Evolutionary conservation across 2,113 vertebrate genomes (phyloP), one percentile per base, ranked within the genome.

Genomic region (Neogobius melanostomus): DNA sequence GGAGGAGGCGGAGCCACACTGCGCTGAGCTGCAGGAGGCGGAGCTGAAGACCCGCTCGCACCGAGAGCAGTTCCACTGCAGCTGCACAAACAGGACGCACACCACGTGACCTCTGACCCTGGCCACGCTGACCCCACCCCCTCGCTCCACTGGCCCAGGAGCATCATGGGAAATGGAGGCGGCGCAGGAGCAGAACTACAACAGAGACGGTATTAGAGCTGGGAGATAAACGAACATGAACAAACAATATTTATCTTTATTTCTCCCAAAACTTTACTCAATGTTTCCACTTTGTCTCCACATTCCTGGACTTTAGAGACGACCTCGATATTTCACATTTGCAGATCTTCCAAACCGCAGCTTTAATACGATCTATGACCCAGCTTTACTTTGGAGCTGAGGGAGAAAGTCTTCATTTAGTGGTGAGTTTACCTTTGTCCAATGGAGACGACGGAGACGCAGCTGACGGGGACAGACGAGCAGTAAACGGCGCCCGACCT

Each of bases 51-150:
- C 0, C 1, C 66, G 47, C 9, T 68, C 85, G 60, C 86, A 89
- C 36, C 52, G 51, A 0, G 76, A 81, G 61, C 89, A 90, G 68
- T 44, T 88, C 89, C 89, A 90, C 62, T 77, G 73, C 45, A 90
- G 85, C 2, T 83, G 63, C 70, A 89, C 59, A 9, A 77, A 79
- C 48, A 90, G 82, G 66, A 88, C 74, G 71, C 86, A 76, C 46
- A 86, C 86, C 70, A 87, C 66, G 0, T 90, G 89, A 81, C 83
- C 83, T 81, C 17, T 88, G 75, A 90, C 77, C 68, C 16, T 61
- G 51, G 68, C 82, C 61, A 82, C 74, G n/a, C 16, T 45, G 63
- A 66, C 44, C 11, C 54, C 53, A 12, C 71, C 52, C 76, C 36
- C 14, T 7, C 16, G 2, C 68, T 53, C 89, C 86, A 89, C 16